A percentile compares a stretch with the other conserved stretches of the same genome.
Evolutionary conservation across 2,797 vertebrate genomes (phyloP).

Genomic region (Hoplostethus mediterraneus): DNA sequence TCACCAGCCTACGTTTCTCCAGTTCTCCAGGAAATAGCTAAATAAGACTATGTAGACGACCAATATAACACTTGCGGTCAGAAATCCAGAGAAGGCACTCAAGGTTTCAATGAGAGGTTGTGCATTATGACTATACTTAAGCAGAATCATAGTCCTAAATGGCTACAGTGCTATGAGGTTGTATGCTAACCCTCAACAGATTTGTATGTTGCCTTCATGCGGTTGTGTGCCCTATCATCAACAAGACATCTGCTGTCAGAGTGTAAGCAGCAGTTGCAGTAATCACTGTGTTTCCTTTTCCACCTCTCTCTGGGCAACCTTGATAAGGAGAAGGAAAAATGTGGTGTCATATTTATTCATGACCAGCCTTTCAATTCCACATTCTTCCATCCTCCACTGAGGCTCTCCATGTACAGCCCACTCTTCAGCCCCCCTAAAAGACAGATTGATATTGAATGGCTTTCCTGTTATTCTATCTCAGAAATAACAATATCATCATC

Average conservation of each 20-base stretch:
- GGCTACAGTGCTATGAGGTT: conserved; percentile 39
- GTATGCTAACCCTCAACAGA: conserved; percentile 54
- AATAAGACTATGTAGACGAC: not conserved
- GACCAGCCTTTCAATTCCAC: conserved; percentile 73
- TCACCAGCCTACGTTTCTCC: not conserved
- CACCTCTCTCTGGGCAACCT: conserved; percentile 78
- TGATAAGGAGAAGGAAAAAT: conserved; percentile 81
- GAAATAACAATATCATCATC: conserved; percentile 53
- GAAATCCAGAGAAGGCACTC: conserved; percentile 23
- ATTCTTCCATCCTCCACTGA: conserved; percentile 61
- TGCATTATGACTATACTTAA: conserved; percentile 51
- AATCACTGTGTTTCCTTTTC: conserved; percentile 77
- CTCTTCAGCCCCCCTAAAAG: conserved; percentile 47
- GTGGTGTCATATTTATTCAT: conserved; percentile 86
- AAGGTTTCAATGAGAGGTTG: conserved; percentile 35
- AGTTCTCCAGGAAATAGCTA: too few species aligned
- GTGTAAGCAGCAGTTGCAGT: conserved; percentile 68
- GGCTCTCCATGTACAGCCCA: conserved; percentile 47
- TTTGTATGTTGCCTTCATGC: conserved; percentile 72
- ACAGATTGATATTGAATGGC: conserved; percentile 63
- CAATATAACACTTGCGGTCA: conserved; percentile 4
- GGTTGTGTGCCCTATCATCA: conserved; percentile 73
- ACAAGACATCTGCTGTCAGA: conserved; percentile 81
- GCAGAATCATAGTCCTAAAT: conserved; percentile 59
- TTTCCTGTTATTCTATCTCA: conserved; percentile 65